Evolutionary conservation across 1,140 invertebrate species (phyloP).

Genomic region (Pseudomyrmex dendroicus): DNA sequence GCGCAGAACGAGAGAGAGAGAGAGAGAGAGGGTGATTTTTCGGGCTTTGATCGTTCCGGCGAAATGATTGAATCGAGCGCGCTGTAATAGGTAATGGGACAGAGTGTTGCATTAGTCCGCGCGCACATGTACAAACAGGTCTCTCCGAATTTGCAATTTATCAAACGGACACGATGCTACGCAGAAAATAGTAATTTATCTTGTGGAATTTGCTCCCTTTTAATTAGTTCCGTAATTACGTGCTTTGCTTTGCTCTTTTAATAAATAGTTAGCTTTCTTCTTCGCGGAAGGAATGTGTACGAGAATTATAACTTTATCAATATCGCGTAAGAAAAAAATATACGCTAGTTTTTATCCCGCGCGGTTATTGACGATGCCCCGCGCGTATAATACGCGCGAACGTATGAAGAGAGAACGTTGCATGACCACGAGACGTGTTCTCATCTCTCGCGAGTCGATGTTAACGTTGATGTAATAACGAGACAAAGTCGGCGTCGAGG

Average conservation of each 20-base stretch:
- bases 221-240: neutral
- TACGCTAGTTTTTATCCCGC: conserved; percentile 3
- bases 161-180: neutral
- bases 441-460: conserved; percentile 42
- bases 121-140: neutral
- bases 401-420: neutral
- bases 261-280: neutral
- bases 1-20: neutral
- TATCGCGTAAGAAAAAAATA: neutral
- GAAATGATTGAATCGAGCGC: conserved; percentile 53
- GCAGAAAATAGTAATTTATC: neutral
- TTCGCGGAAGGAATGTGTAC: neutral
- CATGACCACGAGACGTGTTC: conserved; percentile 27
- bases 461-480: conserved; percentile 57
- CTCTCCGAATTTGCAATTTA: conserved; percentile 5
- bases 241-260: neutral
- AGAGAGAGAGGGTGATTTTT: conserved; percentile 42
- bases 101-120: conserved; percentile 34
- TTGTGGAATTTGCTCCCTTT: neutral
- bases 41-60: conserved; percentile 57
- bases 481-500: conserved; percentile 50
- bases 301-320: neutral
- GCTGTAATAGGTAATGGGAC: conserved; percentile 15
- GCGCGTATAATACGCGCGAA: neutral
- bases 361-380: neutral